Evolutionary conservation across 2,888 invertebrate genomes (phyloP), one percentile per base, ranked within the genome.

Genomic region (Pristionchus maxplancki): DNA sequence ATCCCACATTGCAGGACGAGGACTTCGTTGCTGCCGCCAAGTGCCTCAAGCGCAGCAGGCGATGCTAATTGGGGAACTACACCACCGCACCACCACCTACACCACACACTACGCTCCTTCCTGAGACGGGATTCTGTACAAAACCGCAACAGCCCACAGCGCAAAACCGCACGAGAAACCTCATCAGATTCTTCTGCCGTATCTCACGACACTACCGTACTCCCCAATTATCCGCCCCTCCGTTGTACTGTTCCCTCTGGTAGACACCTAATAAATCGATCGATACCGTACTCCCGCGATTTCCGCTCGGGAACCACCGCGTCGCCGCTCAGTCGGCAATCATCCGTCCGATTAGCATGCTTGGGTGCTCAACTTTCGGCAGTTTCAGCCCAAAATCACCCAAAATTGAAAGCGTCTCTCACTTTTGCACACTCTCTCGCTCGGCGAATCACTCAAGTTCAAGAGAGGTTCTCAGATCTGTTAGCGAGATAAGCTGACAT

Each of bases 101-200:
- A 13, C 34, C 40, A 24, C 64, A 17, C 74, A 44, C 40, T 8
- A 74, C 17, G 34, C 34, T 34, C 20, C 24, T 24, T 34, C n/a
- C 44, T 78, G 28, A 34, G 71, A 78, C 78, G 78, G 78, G 78
- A 78, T 78, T 78, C 78, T 78, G 78, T 78, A 78, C 44, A 78
- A 74, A 44, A 44, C 28, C 67, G 5, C 31, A 78, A 34, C 40
- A 78, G 3, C 40, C 28, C 20, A 9, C 58, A 15, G 50, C 58
- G 5, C 74, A 78, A 44, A 44, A 6, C 8, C n/a, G 6, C 78
- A 78, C 78, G 44, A 78, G 44, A 44, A 78, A 78, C 78, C 78
- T 78, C n/a, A n/a, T n/a, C 78, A 44, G 78, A 44, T 34, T 24
- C 82, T 34, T 24, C 82, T 82, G 34, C 53, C 50, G 82, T 82